These are phyloP conservation scores for Dasypolia templi DNA, from an alignment of 2,888 invertebrate genomes.

Conservation along the genomic window DNA sequence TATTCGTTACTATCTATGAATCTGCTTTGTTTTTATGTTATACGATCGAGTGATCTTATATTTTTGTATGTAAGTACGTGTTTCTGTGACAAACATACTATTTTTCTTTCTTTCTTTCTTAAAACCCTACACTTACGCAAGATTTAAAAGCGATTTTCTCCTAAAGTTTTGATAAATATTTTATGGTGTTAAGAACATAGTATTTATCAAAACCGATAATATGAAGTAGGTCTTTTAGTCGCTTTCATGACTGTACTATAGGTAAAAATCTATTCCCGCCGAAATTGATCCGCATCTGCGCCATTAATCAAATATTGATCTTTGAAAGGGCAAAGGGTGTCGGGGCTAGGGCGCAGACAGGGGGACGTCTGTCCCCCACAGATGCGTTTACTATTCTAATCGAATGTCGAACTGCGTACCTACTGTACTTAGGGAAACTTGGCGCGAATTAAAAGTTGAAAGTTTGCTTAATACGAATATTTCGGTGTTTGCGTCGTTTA, in stretches of 20 bases:
- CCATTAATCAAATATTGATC: constrained; percentile 63
- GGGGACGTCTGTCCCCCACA: constrained; percentile 70
- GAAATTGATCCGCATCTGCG: constrained; percentile 48
- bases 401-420: constrained; percentile 65
- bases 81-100: too few species aligned
- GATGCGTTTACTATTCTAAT: constrained; percentile 75
- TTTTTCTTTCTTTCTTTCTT: too few species aligned
- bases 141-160: neutral
- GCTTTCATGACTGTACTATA: neutral
- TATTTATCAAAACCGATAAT: neutral
- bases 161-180: neutral
- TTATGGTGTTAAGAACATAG: neutral
- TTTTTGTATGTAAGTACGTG: too few species aligned
- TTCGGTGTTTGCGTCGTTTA: constrained; percentile 19
- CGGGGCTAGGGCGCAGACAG: constrained; percentile 72
- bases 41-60: too few species aligned
- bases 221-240: neutral
- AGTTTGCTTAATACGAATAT: constrained; percentile 29
- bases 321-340: constrained; percentile 78
- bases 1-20: too few species aligned
- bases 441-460: constrained; percentile 63
- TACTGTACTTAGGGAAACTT: constrained; percentile 54
- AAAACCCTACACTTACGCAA: neutral
- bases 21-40: too few species aligned
- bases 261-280: constrained; percentile 47